Conservation (phyloP, 2,888 invertebrate species). For the Cryptus armator region DNA sequence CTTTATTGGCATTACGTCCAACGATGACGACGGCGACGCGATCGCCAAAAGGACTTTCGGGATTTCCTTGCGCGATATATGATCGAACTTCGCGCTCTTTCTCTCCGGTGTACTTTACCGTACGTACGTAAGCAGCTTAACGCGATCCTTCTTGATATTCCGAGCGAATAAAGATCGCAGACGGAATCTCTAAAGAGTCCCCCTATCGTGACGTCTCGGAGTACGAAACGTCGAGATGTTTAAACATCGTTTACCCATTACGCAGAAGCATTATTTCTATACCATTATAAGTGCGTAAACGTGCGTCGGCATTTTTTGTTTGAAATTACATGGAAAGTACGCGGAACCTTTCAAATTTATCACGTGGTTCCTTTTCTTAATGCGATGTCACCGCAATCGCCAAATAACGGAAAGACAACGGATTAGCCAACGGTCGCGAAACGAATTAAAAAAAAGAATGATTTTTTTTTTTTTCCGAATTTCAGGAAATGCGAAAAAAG, state of each 20-base stretch:
- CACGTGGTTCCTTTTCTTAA: background rate
- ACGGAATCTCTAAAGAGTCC: constrained; percentile 49
- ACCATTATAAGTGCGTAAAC: background rate
- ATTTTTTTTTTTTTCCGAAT: background rate
- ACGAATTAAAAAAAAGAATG: background rate
- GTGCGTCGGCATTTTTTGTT: background rate
- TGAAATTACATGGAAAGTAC: background rate
- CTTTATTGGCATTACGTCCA: background rate
- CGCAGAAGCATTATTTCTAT: background rate
- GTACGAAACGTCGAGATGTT: constrained; percentile 5
- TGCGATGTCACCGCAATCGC: background rate
- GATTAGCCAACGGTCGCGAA: background rate
- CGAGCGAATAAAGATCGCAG: constrained; percentile 39
- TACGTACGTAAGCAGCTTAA: background rate
- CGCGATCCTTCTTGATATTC: constrained; percentile 52
- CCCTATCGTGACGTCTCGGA: constrained; percentile 9
- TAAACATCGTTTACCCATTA: constrained; percentile 5
- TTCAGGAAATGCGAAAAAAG: no score
- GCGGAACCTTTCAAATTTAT: background rate
- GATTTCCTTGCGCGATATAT: background rate
- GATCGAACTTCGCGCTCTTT: background rate
- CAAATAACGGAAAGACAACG: background rate
- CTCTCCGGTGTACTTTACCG: background rate
- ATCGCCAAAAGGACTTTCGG: background rate
- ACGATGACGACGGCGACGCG: background rate